A percentile compares a stretch with the other conserved stretches of the same genome.
These are phyloP conservation scores for Aplidium turbinatum DNA, from an alignment of 23 tunicate species.

Conservation along the genomic window DNA sequence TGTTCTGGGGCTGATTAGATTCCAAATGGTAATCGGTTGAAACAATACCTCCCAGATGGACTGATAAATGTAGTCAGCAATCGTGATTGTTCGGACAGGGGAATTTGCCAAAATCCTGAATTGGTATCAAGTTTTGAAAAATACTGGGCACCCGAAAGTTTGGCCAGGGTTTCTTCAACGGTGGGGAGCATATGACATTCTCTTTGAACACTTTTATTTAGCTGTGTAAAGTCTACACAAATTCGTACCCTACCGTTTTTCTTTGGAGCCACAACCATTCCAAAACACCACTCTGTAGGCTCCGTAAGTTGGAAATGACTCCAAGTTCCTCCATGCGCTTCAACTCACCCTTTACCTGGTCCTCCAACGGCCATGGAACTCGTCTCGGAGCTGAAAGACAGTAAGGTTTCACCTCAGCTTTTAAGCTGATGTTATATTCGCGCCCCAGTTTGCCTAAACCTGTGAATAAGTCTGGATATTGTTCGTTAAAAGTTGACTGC, in stretches of 20 bases:
- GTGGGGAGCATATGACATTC: constrained; percentile 36
- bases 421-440: constrained; percentile 5
- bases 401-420: constrained; percentile 38
- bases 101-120: constrained; percentile 56
- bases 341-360: constrained; percentile 12
- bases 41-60: constrained; percentile 35
- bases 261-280: constrained; percentile 48
- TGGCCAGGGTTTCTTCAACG: constrained; percentile 29
- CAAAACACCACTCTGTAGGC: constrained; percentile 38
- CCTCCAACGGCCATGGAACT: constrained; percentile 24
- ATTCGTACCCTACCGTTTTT: constrained; percentile 32
- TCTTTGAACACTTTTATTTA: constrained; percentile 25
- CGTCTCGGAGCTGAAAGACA: constrained; percentile 38
- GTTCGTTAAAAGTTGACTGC: too few relatives aligned
- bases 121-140: constrained; percentile 49
- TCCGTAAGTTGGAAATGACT: constrained; percentile 18
- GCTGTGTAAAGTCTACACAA: constrained; percentile 40
- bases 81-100: constrained; percentile 8
- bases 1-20: constrained; percentile 38
- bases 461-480: constrained; percentile 8
- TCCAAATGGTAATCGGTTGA: constrained; percentile 45
- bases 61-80: constrained; percentile 33
- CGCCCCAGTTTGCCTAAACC: constrained; percentile 32
- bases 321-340: constrained; percentile 20
- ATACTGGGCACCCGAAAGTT: constrained; percentile 13